phyloP scores from a whole-genome alignment of 2,797 vertebrate genomes.

The Cheirogaleus major region DNA sequence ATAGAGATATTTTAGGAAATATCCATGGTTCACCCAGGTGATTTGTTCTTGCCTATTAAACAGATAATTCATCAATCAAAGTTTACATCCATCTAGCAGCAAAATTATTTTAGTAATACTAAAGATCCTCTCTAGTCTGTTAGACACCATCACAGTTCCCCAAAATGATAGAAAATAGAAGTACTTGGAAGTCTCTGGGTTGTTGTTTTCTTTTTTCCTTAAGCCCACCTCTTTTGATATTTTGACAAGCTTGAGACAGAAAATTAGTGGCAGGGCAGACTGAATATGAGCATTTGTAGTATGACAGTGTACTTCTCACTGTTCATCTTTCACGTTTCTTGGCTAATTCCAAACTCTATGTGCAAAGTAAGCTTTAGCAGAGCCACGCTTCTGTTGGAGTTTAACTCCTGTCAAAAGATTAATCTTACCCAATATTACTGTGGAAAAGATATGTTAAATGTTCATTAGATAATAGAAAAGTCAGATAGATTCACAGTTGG shows the following conservation, averaged over 20 bases:
- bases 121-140: background rate
- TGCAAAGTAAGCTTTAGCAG: background rate
- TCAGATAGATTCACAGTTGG: background rate
- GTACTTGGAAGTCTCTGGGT: background rate
- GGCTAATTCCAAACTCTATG: background rate
- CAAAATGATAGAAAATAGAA: background rate
- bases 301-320: background rate
- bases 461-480: background rate
- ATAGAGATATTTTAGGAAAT: background rate
- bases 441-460: background rate
- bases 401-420: background rate
- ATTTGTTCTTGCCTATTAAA: background rate
- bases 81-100: background rate
- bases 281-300: background rate
- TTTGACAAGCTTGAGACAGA: background rate
- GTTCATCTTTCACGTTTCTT: background rate
- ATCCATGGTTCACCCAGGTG: background rate
- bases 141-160: background rate
- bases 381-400: background rate
- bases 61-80: background rate
- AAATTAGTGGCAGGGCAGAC: background rate
- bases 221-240: background rate
- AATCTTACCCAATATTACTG: background rate
- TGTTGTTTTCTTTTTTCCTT: background rate
- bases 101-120: background rate